A percentile compares a stretch with the other conserved stretches of the same genome.
Evolutionary conservation across 1,140 invertebrate genomes (phyloP).

Genomic region (Heliconius melpomene): DNA sequence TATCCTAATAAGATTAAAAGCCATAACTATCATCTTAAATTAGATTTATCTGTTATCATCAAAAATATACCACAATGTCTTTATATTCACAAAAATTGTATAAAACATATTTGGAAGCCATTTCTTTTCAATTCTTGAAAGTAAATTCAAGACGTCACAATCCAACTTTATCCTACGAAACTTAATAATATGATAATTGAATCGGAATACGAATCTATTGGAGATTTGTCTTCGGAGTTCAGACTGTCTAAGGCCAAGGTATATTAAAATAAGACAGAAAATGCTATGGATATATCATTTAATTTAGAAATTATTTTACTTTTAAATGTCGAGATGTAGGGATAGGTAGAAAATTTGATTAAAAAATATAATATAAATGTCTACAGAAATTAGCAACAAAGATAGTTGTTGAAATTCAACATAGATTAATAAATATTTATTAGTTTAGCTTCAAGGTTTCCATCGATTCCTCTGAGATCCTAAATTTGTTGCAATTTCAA

Average conservation of each 20-base stretch:
- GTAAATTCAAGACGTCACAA: slow-evolving; percentile 12
- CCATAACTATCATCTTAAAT: too few relatives aligned
- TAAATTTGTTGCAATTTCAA: too few relatives aligned
- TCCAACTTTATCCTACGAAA: slow-evolving; percentile 18
- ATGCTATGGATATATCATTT: neutral
- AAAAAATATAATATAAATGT: too few relatives aligned
- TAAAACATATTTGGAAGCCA: neutral
- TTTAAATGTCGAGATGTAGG: too few relatives aligned
- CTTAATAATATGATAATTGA: slow-evolving; percentile 23
- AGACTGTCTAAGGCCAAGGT: slow-evolving; percentile 19
- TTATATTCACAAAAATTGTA: neutral
- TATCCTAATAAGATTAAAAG: too few relatives aligned
- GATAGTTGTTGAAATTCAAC: too few relatives aligned
- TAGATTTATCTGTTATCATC: too few relatives aligned
- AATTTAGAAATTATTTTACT: neutral
- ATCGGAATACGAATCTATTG: slow-evolving; percentile 17
- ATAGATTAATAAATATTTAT: too few relatives aligned
- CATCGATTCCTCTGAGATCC: too few relatives aligned
- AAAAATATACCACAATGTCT: neutral
- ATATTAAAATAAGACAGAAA: neutral
- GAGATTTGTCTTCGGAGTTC: slow-evolving; percentile 19
- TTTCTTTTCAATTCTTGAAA: neutral
- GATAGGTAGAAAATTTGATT: too few relatives aligned
- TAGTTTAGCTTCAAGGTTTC: too few relatives aligned
- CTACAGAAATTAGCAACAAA: too few relatives aligned